Evolutionary conservation across 2,888 invertebrate genomes (phyloP).

Genomic region (Pachydiplax longipennis): DNA sequence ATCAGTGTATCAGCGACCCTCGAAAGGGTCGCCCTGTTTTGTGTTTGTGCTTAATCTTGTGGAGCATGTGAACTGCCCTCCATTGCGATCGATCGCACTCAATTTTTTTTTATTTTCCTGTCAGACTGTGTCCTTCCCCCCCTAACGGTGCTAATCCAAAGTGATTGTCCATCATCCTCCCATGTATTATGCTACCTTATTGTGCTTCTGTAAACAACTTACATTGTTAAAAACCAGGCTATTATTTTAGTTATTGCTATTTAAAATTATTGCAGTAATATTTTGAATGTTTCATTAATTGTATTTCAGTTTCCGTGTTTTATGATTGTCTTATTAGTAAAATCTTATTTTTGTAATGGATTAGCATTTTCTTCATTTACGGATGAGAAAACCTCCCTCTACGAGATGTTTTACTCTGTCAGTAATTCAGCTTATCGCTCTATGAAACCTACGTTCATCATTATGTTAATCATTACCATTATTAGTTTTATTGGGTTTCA

Average conservation of each 20-base stretch:
- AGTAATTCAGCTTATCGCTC: not conserved
- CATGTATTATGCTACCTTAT: not conserved
- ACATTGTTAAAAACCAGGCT: not conserved
- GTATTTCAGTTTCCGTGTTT: not conserved
- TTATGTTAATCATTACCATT: conserved; percentile 9
- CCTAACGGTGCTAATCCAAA: not conserved
- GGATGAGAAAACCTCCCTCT: not conserved
- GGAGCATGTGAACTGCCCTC: not conserved
- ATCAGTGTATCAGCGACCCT: not conserved
- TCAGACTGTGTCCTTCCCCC: not conserved
- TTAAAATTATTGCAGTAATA: not conserved
- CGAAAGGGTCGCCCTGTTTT: not conserved
- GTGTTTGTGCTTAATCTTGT: not conserved
- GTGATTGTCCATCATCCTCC: not conserved
- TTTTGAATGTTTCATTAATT: not conserved
- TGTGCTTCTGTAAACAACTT: not conserved
- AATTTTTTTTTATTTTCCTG: not conserved
- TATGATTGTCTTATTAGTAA: not conserved
- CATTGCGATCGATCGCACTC: not conserved
- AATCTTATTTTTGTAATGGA: not conserved
- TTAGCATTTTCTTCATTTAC: not conserved
- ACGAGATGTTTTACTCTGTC: not conserved
- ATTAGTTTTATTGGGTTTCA: not conserved
- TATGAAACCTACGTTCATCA: not conserved
- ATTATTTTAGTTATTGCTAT: not conserved